Percentiles rank a stretch among this genome's conserved stretches.
Conservation (phyloP, 1,140 invertebrate species). For the Pseudomyrmex gracilis region DNA sequence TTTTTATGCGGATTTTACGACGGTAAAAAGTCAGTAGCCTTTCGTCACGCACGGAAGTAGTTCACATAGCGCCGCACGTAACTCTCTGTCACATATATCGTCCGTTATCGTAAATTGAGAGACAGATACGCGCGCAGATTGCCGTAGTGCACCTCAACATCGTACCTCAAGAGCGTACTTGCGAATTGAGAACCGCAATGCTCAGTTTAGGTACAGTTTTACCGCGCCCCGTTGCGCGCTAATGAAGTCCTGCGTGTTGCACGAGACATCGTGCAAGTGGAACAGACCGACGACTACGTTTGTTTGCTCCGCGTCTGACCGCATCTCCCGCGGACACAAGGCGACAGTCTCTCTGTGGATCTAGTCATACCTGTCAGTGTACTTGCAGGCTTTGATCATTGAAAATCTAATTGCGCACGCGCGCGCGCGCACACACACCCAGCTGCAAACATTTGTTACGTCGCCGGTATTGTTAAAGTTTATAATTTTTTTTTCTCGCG, state of each 20-base stretch:
- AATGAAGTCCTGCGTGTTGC: conserved; percentile 21
- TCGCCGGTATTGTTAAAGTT: background rate
- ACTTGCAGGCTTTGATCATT: conserved; percentile 6
- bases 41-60: background rate
- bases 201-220: conserved; percentile 33
- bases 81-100: conserved; percentile 7
- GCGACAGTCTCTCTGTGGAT: background rate
- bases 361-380: background rate
- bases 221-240: conserved; percentile 13
- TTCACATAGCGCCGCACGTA: background rate
- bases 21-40: background rate
- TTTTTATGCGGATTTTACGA: conserved; percentile 25
- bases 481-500: background rate
- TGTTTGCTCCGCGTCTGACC: conserved; percentile 24
- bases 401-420: background rate
- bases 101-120: conserved; percentile 42
- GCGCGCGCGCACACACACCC: too few species aligned
- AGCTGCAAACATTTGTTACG: too few species aligned
- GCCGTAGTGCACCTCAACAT: background rate
- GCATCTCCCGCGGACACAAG: conserved; percentile 19
- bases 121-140: background rate
- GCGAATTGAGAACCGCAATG: background rate
- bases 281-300: conserved; percentile 27
- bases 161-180: background rate
- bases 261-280: background rate